Conservation (phyloP, 2,888 invertebrate genomes). For the Chymomyza amoena region DNA sequence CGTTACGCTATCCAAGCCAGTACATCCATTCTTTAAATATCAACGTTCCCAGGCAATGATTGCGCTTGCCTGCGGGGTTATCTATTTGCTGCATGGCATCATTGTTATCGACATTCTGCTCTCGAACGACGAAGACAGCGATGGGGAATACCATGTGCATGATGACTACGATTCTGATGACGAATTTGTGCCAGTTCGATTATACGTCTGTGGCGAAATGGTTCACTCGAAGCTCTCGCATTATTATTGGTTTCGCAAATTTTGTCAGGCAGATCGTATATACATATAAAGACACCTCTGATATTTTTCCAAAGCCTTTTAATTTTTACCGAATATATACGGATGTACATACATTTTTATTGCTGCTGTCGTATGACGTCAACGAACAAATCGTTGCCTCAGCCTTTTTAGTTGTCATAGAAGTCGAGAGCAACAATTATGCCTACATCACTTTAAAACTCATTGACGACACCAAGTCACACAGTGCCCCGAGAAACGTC, state of each 20-base stretch:
- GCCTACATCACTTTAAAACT: not conserved
- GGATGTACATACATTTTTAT: not conserved
- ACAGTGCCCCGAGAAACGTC: slow-evolving; percentile 19
- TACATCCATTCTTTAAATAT: slow-evolving; percentile 35
- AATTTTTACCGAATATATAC: not conserved
- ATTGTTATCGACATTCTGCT: slow-evolving; percentile 43
- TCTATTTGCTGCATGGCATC: slow-evolving; percentile 45
- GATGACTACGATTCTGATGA: not conserved
- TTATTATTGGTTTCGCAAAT: not conserved
- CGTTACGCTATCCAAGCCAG: not conserved
- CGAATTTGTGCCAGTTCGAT: not conserved
- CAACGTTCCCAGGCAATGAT: slow-evolving; percentile 35
- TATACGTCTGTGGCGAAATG: not conserved
- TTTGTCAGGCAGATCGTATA: not conserved
- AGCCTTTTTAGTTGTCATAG: not conserved
- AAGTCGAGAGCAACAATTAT: slow-evolving; percentile 21
- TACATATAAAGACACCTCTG: not conserved
- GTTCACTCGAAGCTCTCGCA: not conserved
- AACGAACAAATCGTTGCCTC: not conserved
- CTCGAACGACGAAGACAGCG: slow-evolving; percentile 18
- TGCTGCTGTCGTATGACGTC: slow-evolving; percentile 11
- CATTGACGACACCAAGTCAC: not conserved
- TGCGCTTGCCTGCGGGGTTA: slow-evolving; percentile 18
- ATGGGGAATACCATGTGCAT: not conserved
- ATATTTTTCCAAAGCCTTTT: not conserved